phyloP scores from a whole-genome alignment of 2,797 vertebrate species.

The Melanotaenia nigrans region DNA sequence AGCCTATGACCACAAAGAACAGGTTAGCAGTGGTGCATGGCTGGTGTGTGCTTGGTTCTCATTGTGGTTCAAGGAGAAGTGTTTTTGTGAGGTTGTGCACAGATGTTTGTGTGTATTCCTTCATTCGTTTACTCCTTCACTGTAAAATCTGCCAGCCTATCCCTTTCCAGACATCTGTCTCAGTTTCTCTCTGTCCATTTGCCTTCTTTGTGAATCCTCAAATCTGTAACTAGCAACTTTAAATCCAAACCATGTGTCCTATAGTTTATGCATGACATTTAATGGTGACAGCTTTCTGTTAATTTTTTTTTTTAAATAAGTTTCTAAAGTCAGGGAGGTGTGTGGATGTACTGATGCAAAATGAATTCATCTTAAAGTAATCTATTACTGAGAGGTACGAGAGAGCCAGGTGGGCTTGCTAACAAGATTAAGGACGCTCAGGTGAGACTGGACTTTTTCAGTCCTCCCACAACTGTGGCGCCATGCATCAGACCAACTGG shows the following conservation, averaged over 20 bases:
- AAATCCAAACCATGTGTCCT: constrained; percentile 33
- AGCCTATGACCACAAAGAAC: constrained; percentile 22
- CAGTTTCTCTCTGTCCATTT: constrained; percentile 16
- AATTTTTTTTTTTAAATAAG: constrained; percentile 14
- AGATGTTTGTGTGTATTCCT: constrained; percentile 69
- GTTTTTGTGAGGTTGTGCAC: constrained; percentile 50
- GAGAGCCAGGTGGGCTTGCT: constrained; percentile 25
- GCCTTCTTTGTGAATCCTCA: constrained; percentile 39
- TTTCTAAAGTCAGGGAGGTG: constrained; percentile 37
- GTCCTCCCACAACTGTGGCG: constrained; percentile 24
- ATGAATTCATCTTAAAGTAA: constrained; percentile 27
- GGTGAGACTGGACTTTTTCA: constrained; percentile 56
- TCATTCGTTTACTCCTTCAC: constrained; percentile 60
- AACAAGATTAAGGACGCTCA: constrained; percentile 34
- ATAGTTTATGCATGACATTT: constrained; percentile 30
- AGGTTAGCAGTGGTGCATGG: constrained; percentile 35
- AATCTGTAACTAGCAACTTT: constrained; percentile 43
- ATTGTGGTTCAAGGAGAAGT: constrained; percentile 23
- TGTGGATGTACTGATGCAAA: constrained; percentile 11
- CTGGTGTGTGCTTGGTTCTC: constrained; percentile 48
- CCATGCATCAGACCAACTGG: constrained; percentile 32
- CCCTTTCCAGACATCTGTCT: constrained; percentile 67
- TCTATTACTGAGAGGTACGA: constrained; percentile 21
- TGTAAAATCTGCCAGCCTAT: constrained; percentile 56
- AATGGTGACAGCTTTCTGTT: constrained; percentile 42